A percentile compares a stretch with the other conserved stretches of the same genome.
phyloP scores from a whole-genome alignment of 2,797 vertebrate species.

The Aldrovandia affinis region DNA sequence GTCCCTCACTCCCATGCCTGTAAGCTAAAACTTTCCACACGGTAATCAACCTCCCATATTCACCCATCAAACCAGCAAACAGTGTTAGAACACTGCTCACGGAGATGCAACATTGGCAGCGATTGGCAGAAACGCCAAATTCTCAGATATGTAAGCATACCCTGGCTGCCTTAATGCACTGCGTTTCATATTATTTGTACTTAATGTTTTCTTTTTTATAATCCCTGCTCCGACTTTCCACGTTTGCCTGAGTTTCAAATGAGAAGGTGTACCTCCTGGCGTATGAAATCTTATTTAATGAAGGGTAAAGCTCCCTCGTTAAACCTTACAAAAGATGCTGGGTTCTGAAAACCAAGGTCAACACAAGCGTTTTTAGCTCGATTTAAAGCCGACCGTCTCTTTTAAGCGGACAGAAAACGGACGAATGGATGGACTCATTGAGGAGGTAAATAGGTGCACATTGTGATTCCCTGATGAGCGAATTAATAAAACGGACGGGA shows the following conservation, averaged over 20 bases:
- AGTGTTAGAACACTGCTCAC: too few relatives aligned
- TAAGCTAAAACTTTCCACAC: not conserved
- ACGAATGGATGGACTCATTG: not conserved
- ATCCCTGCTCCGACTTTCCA: not conserved
- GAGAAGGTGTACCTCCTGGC: not conserved
- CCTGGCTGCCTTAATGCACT: not conserved
- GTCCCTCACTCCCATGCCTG: not conserved
- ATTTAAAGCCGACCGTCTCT: not conserved
- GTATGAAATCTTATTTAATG: conserved; percentile 18
- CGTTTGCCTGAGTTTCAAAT: not conserved
- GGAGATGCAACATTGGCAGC: too few relatives aligned
- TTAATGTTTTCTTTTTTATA: not conserved
- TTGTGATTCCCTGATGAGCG: conserved; percentile 65
- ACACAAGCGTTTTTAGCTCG: not conserved
- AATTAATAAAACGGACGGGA: conserved; percentile 68
- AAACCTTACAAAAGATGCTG: conserved; percentile 16
- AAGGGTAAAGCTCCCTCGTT: not conserved
- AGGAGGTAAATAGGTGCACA: conserved; percentile 51
- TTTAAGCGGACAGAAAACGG: conserved; percentile 13
- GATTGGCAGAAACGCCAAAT: too few relatives aligned
- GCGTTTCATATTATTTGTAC: not conserved
- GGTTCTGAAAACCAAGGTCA: conserved; percentile 2
- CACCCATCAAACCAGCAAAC: too few relatives aligned
- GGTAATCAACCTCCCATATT: not conserved
- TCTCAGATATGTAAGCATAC: too few relatives aligned